Base-by-base conservation (phyloP, 2,797 vertebrate genomes). In the Silurus lanzhouensis region DNA sequence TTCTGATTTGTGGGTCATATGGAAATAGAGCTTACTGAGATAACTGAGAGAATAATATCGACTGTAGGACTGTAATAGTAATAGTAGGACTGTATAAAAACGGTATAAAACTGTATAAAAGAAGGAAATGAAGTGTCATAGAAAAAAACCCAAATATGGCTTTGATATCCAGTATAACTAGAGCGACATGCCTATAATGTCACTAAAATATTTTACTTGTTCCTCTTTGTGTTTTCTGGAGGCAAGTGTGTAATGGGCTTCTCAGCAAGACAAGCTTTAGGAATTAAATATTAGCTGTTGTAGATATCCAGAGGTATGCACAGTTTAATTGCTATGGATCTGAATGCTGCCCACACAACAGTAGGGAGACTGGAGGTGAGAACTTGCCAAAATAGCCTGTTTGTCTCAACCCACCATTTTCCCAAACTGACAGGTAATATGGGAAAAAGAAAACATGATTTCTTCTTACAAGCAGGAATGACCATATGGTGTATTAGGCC, bases 281-380 rank as follows among this genome's bases (percentile, higher is more conserved):
- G 75, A 61, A 60, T 78, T 38, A 77, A 38, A 20, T 60, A 2
- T 60, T 44, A 78, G 3, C 9, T 60, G 76, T 61, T 78, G 75
- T 13, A 44, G 57, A 78, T 61, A 78, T 61, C 5, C 76, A 78
- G 57, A 44, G 76, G 76, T 61, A 22, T 61, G 57, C 31, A 77
- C 17, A 27, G 27, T 61, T 44, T 61, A 78, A 78, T 78, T 78
- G 57, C 57, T 61, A 61, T 78, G 27, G 27, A 61, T 78, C 10
- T 61, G 31, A 57, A 27, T 75, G 57, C 57, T 5, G 6, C 27
- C 57, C 20, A 78, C 57, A 44, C 19, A 61, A 61, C 27, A 61
- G 57, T 22, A 78, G 57, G 38, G 19, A 10, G 17, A n/a, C 44
- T 61, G 19, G 27, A 78, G 57, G 19, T 78, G 57, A 38, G 57